A percentile compares a stretch with the other conserved stretches of the same genome.
phyloP scores from a whole-genome alignment of 1,140 invertebrate species.

The Polyergus mexicanus region DNA sequence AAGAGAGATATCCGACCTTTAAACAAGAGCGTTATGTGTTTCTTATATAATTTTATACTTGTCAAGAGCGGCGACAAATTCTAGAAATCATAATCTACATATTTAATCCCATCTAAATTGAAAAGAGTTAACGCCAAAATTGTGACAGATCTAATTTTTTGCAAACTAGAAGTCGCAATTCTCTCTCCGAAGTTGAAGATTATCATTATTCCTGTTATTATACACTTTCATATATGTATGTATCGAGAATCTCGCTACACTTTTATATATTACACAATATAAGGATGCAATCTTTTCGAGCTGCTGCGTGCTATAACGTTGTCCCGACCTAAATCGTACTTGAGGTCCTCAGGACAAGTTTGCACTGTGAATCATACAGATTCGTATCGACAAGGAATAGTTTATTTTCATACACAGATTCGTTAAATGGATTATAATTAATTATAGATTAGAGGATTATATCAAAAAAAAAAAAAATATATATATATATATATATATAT shows the following conservation, averaged over 20 bases:
- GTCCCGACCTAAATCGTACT: conserved; percentile 1
- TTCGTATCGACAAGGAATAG: not conserved
- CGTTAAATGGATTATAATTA: not conserved
- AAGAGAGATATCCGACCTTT: conserved; percentile 1
- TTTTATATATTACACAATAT: not conserved
- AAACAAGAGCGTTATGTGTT: not conserved
- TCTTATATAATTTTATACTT: not conserved
- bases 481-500: not conserved
- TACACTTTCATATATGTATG: not conserved
- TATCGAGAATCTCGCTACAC: not conserved
- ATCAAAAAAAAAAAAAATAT: not conserved
- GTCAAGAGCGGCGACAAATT: not conserved
- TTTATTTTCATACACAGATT: not conserved
- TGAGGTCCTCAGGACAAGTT: conserved; percentile 13
- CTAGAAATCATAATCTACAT: conserved; percentile 14
- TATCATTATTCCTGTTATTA: not conserved
- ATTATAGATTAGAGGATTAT: not conserved
- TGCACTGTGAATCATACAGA: conserved; percentile 41
- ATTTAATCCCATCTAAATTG: not conserved
- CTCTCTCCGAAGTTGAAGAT: not conserved
- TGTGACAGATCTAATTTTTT: not conserved
- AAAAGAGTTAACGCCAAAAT: not conserved
- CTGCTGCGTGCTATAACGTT: not conserved
- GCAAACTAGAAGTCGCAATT: not conserved
- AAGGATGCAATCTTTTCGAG: not conserved